Conservation (phyloP, 30 jellyfish, hydroid and myxozoan species). For the Chironex yamaguchii region DNA sequence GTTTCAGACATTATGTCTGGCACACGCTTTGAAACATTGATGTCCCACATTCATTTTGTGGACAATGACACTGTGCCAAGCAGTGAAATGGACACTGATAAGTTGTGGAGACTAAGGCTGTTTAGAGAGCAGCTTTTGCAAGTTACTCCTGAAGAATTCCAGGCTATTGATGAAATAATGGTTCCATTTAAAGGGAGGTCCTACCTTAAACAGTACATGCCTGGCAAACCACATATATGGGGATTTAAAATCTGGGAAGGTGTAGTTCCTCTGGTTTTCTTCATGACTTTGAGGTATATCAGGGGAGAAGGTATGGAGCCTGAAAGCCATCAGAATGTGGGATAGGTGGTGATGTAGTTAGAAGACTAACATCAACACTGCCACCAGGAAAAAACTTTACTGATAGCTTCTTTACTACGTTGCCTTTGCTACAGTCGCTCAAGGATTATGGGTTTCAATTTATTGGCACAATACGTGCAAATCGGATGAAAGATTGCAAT, state of each 20-base stretch:
- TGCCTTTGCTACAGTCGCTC: constrained; percentile 15
- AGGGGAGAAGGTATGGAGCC: constrained; percentile 8
- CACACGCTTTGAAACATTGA: background rate
- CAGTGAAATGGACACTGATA: no score
- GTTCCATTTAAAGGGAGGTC: constrained; percentile 42
- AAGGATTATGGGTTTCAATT: background rate
- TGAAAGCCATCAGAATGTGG: background rate
- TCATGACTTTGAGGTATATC: constrained; percentile 46
- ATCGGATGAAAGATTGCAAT: constrained; percentile 10
- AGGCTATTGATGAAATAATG: constrained; percentile 45
- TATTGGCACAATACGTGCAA: constrained; percentile 35
- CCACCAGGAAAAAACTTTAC: constrained; percentile 43
- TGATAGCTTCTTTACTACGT: constrained; percentile 22
- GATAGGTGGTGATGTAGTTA: constrained; percentile 3
- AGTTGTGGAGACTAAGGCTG: no score
- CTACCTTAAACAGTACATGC: constrained; percentile 1
- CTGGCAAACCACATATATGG: constrained; percentile 40
- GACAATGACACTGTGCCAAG: no score
- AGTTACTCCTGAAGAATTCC: constrained; percentile 47
- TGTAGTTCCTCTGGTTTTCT: constrained; percentile 29
- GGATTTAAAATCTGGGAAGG: constrained; percentile 57
- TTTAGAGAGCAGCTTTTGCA: constrained; percentile 11
- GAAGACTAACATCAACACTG: no score
- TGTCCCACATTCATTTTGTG: background rate
- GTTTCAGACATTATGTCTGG: background rate